These are phyloP conservation scores for Scatophagus argus DNA, from an alignment of 2,113 vertebrate genomes.

Conservation along the genomic window DNA sequence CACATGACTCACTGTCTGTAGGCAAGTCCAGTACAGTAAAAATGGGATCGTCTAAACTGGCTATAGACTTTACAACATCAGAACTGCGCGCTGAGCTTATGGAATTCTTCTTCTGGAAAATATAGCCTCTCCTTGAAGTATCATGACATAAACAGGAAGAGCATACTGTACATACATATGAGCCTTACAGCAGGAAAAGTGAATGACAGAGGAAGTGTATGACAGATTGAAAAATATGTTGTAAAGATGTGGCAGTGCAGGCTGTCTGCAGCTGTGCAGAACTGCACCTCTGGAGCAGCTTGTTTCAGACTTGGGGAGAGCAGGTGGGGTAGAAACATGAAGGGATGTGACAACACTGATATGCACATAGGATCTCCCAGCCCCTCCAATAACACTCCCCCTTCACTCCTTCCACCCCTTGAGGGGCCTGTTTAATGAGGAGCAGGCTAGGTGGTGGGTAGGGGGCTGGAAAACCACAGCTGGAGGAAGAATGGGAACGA, in stretches of 20 bases:
- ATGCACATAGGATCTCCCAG: conserved; percentile 31
- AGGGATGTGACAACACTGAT: conserved; percentile 52
- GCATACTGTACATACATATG: not conserved
- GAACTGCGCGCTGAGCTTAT: conserved; percentile 37
- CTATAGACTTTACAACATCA: conserved; percentile 55
- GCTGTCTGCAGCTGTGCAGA: conserved; percentile 61
- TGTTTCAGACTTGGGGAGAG: conserved; percentile 42
- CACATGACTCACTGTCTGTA: conserved; percentile 55
- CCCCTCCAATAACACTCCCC: conserved; percentile 6
- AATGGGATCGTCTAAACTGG: conserved; percentile 39
- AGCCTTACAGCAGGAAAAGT: not conserved
- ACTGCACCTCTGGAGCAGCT: conserved; percentile 27
- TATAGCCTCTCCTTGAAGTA: not conserved
- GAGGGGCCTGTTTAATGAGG: conserved; percentile 77
- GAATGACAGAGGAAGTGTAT: conserved; percentile 25
- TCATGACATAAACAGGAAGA: not conserved
- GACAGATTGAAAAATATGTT: conserved; percentile 34
- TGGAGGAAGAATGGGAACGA: conserved; percentile 68
- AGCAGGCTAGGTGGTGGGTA: conserved; percentile 65
- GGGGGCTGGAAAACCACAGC: conserved; percentile 71
- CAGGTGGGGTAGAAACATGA: conserved; percentile 73
- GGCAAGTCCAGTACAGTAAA: conserved; percentile 26
- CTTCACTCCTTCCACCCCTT: conserved; percentile 44
- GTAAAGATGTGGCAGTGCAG: conserved; percentile 26
- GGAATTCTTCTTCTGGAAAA: conserved; percentile 29